phyloP scores from a whole-genome alignment of 2,888 invertebrate species.

The Hanleya hanleyi region DNA sequence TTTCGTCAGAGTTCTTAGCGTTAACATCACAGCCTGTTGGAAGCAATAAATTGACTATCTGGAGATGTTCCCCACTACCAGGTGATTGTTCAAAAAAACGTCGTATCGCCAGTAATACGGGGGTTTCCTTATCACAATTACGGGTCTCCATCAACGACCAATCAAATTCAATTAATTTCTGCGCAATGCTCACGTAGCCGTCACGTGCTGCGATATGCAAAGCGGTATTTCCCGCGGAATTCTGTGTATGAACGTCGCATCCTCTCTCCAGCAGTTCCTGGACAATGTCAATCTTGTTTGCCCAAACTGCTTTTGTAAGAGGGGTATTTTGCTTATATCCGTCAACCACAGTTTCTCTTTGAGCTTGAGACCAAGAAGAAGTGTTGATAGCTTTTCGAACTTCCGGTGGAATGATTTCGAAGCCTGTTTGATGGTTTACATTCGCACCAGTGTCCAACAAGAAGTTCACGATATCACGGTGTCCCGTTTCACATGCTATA shows the following conservation, averaged over 20 bases:
- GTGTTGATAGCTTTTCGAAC: not conserved
- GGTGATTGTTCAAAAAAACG: not conserved
- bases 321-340: not conserved
- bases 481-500: not conserved
- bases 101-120: not conserved
- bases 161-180: not conserved
- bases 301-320: not conserved
- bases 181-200: not conserved
- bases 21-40: not conserved
- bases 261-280: not conserved
- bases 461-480: not conserved
- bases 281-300: not conserved
- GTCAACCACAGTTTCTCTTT: not conserved
- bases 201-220: conserved; percentile 2
- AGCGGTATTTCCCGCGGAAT: not conserved
- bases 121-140: not conserved
- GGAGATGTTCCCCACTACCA: not conserved
- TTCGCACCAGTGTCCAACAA: not conserved
- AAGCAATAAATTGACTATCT: not conserved
- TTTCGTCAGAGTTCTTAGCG: not conserved
- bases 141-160: not conserved
- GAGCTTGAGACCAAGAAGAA: not conserved
- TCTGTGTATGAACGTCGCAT: not conserved
- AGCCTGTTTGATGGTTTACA: not conserved
- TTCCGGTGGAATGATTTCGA: not conserved